These are phyloP conservation scores for Amblyraja radiata DNA, from an alignment of 2,797 vertebrate genomes.

Conservation along the genomic window DNA sequence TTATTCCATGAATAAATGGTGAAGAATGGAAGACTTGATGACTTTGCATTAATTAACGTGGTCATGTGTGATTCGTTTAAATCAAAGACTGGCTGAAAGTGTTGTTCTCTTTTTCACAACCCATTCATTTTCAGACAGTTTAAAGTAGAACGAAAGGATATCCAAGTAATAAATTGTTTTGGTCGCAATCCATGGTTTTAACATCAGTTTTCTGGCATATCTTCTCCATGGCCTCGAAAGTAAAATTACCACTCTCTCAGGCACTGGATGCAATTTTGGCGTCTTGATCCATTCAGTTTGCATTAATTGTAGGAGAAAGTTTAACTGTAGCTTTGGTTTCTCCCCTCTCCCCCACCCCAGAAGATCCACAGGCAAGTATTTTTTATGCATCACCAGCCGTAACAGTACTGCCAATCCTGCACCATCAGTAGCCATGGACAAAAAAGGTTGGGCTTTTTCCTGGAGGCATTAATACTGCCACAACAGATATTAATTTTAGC, in stretches of 20 bases:
- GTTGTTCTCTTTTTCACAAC: background rate
- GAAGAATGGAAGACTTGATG: background rate
- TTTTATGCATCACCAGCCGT: background rate
- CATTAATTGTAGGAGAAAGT: background rate
- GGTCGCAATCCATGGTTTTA: slow-evolving; percentile 15
- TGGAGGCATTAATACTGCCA: no score
- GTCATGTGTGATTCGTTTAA: background rate
- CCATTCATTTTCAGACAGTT: background rate
- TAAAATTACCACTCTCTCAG: background rate
- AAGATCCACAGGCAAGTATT: background rate
- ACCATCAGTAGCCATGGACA: no score
- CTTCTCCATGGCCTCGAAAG: background rate
- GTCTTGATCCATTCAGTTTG: background rate
- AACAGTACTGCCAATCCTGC: background rate
- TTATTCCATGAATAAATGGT: background rate
- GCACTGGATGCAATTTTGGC: background rate
- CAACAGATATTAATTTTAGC: no score
- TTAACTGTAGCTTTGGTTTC: background rate
- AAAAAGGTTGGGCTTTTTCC: no score
- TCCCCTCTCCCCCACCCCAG: background rate
- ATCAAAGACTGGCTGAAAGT: background rate
- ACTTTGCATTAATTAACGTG: slow-evolving; percentile 17
- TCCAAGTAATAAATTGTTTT: background rate
- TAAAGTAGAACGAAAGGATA: background rate
- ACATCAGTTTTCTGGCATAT: background rate